phyloP scores from a whole-genome alignment of 2,797 vertebrate species.

The Glyptemys insculpta region DNA sequence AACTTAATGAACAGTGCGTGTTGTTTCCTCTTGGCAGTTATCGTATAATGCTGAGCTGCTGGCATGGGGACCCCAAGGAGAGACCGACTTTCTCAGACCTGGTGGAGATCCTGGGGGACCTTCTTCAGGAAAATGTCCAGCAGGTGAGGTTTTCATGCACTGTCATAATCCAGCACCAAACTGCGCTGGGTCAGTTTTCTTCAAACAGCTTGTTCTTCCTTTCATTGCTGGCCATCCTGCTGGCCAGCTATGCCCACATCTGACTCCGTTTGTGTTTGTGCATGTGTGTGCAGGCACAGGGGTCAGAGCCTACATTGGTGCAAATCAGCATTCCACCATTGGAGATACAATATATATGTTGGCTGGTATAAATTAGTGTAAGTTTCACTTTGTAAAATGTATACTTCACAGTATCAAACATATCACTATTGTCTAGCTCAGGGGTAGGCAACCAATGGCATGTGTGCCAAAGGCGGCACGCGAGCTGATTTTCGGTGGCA shows the following conservation, averaged over 20 bases:
- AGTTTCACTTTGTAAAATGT: not conserved
- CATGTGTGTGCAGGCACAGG: not conserved
- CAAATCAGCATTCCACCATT: not conserved
- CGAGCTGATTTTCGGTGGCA: no score
- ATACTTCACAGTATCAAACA: conserved; percentile 6
- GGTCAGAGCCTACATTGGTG: not conserved
- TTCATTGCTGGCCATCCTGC: not conserved
- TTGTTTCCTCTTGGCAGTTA: conserved; percentile 84
- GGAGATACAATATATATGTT: not conserved
- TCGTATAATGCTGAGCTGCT: conserved; percentile 97
- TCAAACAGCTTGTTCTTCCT: conserved; percentile 7
- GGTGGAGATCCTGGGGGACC: conserved; percentile 94
- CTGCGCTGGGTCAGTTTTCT: not conserved
- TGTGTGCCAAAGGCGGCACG: no score
- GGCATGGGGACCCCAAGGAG: conserved; percentile 94
- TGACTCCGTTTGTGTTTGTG: not conserved
- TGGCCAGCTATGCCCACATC: not conserved
- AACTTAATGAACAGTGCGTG: conserved; percentile 9
- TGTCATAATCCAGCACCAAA: not conserved
- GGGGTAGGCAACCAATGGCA: no score
- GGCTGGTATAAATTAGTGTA: not conserved
- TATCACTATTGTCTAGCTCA: not conserved
- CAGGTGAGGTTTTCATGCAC: conserved; percentile 83
- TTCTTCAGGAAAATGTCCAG: conserved; percentile 91
- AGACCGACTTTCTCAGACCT: conserved; percentile 93